A percentile compares a stretch with the other conserved stretches of the same genome.
These are phyloP conservation scores for Melanaphis sacchari DNA, from an alignment of 1,140 invertebrate species.

Conservation along the genomic window DNA sequence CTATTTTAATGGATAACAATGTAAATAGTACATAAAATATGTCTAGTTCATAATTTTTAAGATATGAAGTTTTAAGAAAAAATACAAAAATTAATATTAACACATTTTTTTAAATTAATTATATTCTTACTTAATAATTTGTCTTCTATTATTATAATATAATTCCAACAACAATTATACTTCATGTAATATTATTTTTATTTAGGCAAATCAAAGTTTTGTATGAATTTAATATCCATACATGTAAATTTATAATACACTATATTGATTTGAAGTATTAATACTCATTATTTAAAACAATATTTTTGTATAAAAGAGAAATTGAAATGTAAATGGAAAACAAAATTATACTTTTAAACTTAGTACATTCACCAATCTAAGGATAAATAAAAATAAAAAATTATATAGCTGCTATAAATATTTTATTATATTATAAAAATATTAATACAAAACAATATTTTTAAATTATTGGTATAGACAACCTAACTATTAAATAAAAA, in stretches of 20 bases:
- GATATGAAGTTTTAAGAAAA: no score
- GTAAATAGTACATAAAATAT: background rate
- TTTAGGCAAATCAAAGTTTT: no score
- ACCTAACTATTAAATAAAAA: background rate
- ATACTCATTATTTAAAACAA: no score
- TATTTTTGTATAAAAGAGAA: no score
- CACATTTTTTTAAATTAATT: background rate
- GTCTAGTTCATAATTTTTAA: background rate
- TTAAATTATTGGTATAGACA: background rate
- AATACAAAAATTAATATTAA: no score
- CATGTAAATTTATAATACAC: no score
- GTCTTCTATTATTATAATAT: no score
- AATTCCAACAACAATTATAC: no score
- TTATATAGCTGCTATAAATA: background rate
- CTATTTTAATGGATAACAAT: background rate
- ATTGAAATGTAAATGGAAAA: background rate
- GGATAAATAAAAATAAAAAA: background rate
- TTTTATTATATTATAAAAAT: conserved; percentile 19
- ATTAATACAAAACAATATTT: background rate
- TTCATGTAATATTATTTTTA: no score
- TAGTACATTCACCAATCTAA: background rate
- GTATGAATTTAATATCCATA: no score
- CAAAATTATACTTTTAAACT: background rate
- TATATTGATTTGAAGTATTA: no score
- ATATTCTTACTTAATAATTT: no score